Evolutionary conservation across 2,888 invertebrate genomes (phyloP), one percentile per base, ranked within the genome.

Genomic region (Leucoma salicis): DNA sequence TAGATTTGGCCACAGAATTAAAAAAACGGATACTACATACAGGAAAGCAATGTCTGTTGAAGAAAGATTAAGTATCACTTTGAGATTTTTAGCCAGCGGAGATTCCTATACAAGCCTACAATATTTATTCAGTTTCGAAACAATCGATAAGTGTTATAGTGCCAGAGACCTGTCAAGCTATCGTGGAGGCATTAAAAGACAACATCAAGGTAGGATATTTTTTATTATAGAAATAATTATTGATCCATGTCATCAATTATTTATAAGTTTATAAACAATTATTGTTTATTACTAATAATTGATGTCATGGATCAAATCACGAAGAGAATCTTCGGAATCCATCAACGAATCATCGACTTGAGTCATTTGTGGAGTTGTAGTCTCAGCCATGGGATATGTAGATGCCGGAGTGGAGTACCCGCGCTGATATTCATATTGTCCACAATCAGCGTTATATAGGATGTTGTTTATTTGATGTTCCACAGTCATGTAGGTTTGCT

Each of bases 121-220:
- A 42, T 50, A 48, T 24, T 16, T 31, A n/a, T 54, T 48, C 25
- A 41, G 39, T 53, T 32, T 53, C 53, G 29, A 45, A 46, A 39
- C 48, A 46, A 21, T 39, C 41, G 25, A 51, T 49, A 1, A 45
- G 40, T 40, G 21, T 14, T n/a, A 45, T 51, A 24, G 39, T 51
- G 27, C 46, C 45, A 38, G 54, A 55, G 42, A 36, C 39, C 15
- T 51, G 54, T 43, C 35, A 47, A 25, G 54, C 54, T n/a, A 39
- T 51, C 16, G 36, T 37, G 24, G 14, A 41, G 15, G 12, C 41
- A 28, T 36, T 55, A 6, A 55, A 46, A 33, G 52, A 55, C 28
- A 21, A 39, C 24, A 34, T 53, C 16, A 44, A 47, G 36, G 47
- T 53, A 12, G 8, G 25, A 16, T 16, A 16, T 16, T 16, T 16